phyloP scores from a whole-genome alignment of 2,888 invertebrate genomes.

The Diadromus collaris region DNA sequence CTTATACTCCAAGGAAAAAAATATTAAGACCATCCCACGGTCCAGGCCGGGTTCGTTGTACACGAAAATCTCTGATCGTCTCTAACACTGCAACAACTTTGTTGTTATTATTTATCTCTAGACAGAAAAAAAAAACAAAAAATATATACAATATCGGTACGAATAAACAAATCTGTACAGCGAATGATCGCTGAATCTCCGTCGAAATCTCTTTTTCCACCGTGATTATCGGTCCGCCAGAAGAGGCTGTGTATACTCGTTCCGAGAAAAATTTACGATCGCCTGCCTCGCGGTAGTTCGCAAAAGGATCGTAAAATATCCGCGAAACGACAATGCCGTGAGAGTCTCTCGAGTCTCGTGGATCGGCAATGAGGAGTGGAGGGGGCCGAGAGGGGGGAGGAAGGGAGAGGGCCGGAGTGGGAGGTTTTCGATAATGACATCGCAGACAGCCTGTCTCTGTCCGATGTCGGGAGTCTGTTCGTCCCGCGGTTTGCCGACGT shows the following conservation, averaged over 20 bases:
- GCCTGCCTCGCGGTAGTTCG: constrained; percentile 38
- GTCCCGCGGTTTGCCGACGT: constrained; percentile 46
- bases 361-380: constrained; percentile 11
- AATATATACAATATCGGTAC: too few relatives aligned
- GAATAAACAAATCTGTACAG: not conserved
- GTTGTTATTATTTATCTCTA: too few relatives aligned
- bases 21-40: too few relatives aligned
- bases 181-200: not conserved
- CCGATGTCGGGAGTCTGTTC: constrained; percentile 34
- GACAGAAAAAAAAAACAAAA: too few relatives aligned
- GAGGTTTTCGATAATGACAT: constrained; percentile 63
- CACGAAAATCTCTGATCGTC: too few relatives aligned
- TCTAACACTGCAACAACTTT: too few relatives aligned
- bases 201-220: not conserved
- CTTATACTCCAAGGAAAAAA: too few relatives aligned
- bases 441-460: constrained; percentile 66
- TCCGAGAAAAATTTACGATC: constrained; percentile 52
- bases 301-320: constrained; percentile 61
- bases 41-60: too few relatives aligned
- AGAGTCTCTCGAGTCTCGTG: constrained; percentile 19
- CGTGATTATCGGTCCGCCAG: not conserved
- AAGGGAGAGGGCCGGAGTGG: constrained; percentile 23
- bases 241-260: not conserved
- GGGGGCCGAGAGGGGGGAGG: constrained; percentile 24
- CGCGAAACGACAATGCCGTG: constrained; percentile 54